These are phyloP conservation scores for Python bivittatus DNA, from an alignment of 2,113 vertebrate species.

Conservation along the genomic window DNA sequence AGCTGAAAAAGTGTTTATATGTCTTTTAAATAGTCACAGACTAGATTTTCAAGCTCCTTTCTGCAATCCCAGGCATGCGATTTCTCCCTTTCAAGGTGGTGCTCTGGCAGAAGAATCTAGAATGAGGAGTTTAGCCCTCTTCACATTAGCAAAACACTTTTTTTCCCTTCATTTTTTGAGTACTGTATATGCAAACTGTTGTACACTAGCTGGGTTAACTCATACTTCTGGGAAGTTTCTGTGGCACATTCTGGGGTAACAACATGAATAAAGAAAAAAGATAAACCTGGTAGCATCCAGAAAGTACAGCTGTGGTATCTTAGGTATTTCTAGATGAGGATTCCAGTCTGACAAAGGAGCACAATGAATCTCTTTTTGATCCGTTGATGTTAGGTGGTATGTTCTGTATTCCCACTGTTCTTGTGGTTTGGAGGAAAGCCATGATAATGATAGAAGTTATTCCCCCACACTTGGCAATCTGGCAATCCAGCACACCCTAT, in stretches of 20 bases:
- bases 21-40: conserved; percentile 12
- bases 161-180: background rate
- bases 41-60: conserved; percentile 18
- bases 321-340: background rate
- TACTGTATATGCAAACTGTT: background rate
- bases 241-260: background rate
- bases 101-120: background rate
- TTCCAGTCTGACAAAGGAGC: background rate
- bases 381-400: background rate
- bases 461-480: background rate
- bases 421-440: background rate
- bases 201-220: background rate
- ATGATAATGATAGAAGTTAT: background rate
- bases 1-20: background rate
- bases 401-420: background rate
- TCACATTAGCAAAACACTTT: background rate
- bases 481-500: background rate
- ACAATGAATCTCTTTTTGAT: background rate
- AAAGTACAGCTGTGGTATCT: background rate
- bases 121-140: background rate
- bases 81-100: background rate
- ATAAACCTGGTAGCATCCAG: background rate
- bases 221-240: background rate
- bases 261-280: background rate
- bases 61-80: background rate